Evolutionary conservation across 1,140 invertebrate genomes (phyloP).

Genomic region (Bombus turneri): DNA sequence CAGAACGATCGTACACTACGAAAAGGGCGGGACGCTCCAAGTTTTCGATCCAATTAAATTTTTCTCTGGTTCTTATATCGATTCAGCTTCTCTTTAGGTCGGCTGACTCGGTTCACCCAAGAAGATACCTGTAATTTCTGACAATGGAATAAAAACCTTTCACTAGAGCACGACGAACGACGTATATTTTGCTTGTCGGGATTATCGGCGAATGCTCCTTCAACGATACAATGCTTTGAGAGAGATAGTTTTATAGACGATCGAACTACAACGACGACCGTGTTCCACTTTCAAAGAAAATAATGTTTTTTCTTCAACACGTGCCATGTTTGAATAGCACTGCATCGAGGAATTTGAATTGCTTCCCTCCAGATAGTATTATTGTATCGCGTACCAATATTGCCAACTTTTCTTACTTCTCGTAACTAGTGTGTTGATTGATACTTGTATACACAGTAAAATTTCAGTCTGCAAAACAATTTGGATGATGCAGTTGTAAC

Average conservation of each 20-base stretch:
- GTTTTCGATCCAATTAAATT: constrained; percentile 66
- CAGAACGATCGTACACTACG: constrained; percentile 4
- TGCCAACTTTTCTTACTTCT: neutral
- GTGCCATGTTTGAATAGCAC: neutral
- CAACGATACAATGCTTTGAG: neutral
- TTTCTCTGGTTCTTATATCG: constrained; percentile 34
- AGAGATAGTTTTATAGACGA: neutral
- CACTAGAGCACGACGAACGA: neutral
- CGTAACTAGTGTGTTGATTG: neutral
- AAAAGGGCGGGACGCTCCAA: constrained; percentile 48
- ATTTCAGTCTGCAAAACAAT: neutral
- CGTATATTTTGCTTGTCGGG: constrained; percentile 13
- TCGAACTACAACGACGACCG: neutral
- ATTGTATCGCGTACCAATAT: no score
- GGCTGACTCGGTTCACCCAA: constrained; percentile 22
- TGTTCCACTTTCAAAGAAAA: neutral
- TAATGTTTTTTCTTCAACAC: neutral
- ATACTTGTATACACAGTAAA: neutral
- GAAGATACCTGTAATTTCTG: constrained; percentile 58
- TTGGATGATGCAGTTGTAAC: neutral
- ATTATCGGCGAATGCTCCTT: constrained; percentile 17
- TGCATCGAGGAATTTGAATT: neutral
- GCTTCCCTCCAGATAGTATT: neutral
- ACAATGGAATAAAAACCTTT: constrained; percentile 1
- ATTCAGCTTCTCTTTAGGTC: constrained; percentile 38